Percentiles rank a stretch among this genome's conserved stretches.
These are phyloP conservation scores for Drosophila crucigera DNA, from an alignment of 2,888 invertebrate genomes.

Conservation along the genomic window DNA sequence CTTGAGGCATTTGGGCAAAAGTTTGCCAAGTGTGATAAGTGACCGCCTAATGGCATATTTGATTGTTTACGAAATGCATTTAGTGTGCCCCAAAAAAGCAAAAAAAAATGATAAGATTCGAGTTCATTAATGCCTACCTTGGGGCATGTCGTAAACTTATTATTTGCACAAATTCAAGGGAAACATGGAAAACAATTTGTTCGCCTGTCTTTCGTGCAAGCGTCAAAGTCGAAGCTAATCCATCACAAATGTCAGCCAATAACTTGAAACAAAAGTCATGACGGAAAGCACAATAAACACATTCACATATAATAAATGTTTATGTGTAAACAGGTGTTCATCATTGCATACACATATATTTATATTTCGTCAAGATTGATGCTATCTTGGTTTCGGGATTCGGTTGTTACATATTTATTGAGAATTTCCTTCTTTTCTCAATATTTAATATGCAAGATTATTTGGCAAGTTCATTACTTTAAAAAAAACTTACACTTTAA, in stretches of 20 bases:
- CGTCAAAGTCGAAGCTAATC: constrained; percentile 24
- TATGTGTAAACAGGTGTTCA: background rate
- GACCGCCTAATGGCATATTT: constrained; percentile 63
- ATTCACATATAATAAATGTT: too few species aligned
- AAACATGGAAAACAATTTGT: constrained; percentile 48
- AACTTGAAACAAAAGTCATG: constrained; percentile 3
- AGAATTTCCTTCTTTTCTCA: background rate
- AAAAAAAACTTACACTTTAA: background rate
- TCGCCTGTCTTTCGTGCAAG: constrained; percentile 7
- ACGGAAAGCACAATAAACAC: background rate
- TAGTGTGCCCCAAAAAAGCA: constrained; percentile 14
- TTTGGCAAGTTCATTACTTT: background rate
- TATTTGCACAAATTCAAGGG: constrained; percentile 30
- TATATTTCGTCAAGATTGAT: background rate
- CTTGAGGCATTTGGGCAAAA: constrained; percentile 42
- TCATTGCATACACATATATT: background rate
- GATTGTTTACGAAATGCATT: constrained; percentile 62
- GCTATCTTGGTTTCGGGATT: background rate
- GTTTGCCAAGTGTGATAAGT: constrained; percentile 73
- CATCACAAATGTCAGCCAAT: constrained; percentile 46
- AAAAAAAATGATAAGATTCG: constrained; percentile 34
- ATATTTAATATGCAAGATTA: background rate
- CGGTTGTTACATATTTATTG: background rate
- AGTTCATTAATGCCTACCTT: constrained; percentile 45
- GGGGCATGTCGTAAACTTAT: constrained; percentile 5